phyloP scores from a whole-genome alignment of 2,797 vertebrate genomes.

The Lagorchestes hirsutus region DNA sequence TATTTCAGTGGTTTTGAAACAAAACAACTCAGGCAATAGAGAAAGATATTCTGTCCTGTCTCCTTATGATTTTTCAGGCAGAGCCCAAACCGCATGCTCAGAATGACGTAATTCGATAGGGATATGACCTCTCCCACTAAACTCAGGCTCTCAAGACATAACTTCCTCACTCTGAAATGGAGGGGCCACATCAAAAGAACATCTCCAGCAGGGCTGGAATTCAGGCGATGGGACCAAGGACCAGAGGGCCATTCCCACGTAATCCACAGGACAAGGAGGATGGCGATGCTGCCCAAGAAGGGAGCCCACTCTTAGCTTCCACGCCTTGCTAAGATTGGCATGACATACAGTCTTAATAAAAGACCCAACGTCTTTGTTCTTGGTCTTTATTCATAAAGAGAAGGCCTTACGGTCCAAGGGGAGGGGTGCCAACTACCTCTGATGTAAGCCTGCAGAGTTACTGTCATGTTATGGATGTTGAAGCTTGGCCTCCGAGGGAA shows the following conservation, averaged over 20 bases:
- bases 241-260: not conserved
- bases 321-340: not conserved
- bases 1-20: not conserved
- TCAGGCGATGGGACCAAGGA: not conserved
- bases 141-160: not conserved
- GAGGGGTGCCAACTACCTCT: not conserved
- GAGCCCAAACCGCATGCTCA: not conserved
- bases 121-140: not conserved
- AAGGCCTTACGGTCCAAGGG: not conserved
- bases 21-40: not conserved
- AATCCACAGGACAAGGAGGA: not conserved
- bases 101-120: not conserved
- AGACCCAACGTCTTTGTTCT: not conserved
- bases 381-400: not conserved
- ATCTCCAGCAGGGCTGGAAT: not conserved
- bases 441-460: not conserved
- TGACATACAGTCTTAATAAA: not conserved
- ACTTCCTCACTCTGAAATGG: not conserved
- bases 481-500: not conserved
- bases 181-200: not conserved
- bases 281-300: not conserved
- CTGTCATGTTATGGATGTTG: not conserved
- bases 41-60: not conserved
- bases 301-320: not conserved
- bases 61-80: not conserved